Percentiles rank a stretch among this genome's conserved stretches.
These are phyloP conservation scores for Aleadryas rufinucha DNA, from an alignment of 2,113 vertebrate species.

Conservation along the genomic window DNA sequence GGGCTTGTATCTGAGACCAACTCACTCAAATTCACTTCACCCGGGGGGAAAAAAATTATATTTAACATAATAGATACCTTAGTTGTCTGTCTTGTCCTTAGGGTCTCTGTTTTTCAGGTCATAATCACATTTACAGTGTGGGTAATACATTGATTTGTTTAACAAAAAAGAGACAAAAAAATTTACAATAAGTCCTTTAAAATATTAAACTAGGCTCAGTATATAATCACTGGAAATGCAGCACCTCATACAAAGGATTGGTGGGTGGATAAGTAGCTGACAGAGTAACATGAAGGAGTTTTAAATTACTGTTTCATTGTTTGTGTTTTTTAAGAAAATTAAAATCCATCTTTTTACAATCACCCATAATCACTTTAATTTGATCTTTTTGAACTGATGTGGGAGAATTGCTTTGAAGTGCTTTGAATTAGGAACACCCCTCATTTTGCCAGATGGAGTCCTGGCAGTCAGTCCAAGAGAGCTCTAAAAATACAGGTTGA, in stretches of 20 bases:
- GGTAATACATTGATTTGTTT: neutral
- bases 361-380: neutral
- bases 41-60: fast-evolving
- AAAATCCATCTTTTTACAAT: neutral
- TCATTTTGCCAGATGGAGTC: slow-evolving; percentile 43
- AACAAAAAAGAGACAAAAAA: neutral
- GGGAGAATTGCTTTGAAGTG: neutral
- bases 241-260: neutral
- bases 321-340: neutral
- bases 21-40: neutral
- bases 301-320: neutral
- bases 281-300: neutral
- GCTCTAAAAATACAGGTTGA: slow-evolving; percentile 12
- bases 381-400: neutral
- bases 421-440: neutral
- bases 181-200: neutral
- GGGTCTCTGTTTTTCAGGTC: neutral
- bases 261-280: neutral
- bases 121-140: neutral
- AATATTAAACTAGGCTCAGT: neutral
- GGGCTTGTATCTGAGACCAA: neutral
- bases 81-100: neutral
- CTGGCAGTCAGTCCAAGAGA: slow-evolving; percentile 7
- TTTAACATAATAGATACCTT: neutral
- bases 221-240: neutral